A percentile compares a stretch with the other conserved stretches of the same genome.
These are phyloP conservation scores for Sitodiplosis mosellana DNA, from an alignment of 1,140 invertebrate genomes.

Conservation along the genomic window DNA sequence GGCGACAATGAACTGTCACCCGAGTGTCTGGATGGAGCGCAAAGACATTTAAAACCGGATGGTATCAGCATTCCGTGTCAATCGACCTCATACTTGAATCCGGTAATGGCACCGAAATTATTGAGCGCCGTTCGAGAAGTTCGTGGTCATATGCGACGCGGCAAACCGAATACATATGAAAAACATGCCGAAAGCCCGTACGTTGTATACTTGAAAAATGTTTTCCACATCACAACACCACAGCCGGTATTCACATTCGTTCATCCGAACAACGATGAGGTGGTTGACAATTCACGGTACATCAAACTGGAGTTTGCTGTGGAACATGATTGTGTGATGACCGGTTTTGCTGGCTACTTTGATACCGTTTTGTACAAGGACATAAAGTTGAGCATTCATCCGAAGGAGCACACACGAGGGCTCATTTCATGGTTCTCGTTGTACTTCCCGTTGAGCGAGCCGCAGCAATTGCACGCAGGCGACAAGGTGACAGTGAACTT, in stretches of 20 bases:
- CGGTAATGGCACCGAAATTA: constrained; percentile 39
- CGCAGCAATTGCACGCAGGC: constrained; percentile 48
- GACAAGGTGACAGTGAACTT: constrained; percentile 63
- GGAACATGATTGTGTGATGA: constrained; percentile 56
- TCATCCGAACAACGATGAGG: constrained; percentile 57
- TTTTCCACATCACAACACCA: constrained; percentile 60
- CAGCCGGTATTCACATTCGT: constrained; percentile 71
- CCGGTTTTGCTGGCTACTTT: constrained; percentile 93
- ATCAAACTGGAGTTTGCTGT: constrained; percentile 48
- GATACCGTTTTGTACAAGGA: constrained; percentile 70
- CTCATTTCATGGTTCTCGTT: constrained; percentile 98
- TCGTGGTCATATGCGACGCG: constrained; percentile 6
- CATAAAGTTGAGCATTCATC: constrained; percentile 75
- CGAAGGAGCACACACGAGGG: constrained; percentile 65
- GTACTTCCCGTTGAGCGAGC: constrained; percentile 73
- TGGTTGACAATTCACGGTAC: constrained; percentile 60
- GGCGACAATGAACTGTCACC: constrained; percentile 98
- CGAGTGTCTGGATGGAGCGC: constrained; percentile 92
- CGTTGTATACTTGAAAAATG: constrained; percentile 84
- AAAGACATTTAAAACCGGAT: constrained; percentile 68
- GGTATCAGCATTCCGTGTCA: constrained; percentile 82
- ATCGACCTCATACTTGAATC: constrained; percentile 82
- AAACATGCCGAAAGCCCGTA: constrained; percentile 82
- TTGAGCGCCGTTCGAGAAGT: constrained; percentile 28
- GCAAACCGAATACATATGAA: constrained; percentile 35